These are phyloP conservation scores for Nixonia krombeini DNA, from an alignment of 1,140 invertebrate genomes.

Conservation along the genomic window DNA sequence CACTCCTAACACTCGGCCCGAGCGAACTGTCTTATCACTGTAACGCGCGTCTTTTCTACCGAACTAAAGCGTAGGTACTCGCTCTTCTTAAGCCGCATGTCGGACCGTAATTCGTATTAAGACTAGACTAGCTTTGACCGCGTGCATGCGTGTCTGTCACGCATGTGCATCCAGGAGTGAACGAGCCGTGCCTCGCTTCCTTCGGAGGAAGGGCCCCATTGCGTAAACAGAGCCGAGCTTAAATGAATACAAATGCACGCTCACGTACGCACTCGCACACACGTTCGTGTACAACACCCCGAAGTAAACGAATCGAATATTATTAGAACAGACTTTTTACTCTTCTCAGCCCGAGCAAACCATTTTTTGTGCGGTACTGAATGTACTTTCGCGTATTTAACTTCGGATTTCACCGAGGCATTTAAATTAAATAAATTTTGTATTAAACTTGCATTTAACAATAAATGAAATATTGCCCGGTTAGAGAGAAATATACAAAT, in stretches of 20 bases:
- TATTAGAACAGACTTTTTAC: not conserved
- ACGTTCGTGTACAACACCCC: not conserved
- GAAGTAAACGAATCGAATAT: not conserved
- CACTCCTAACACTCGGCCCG: too few relatives aligned
- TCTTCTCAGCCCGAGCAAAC: too few relatives aligned
- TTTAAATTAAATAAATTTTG: too few relatives aligned
- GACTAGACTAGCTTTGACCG: constrained; percentile 51
- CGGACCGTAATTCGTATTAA: constrained; percentile 46
- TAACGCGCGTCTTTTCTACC: constrained; percentile 20
- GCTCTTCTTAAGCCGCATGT: constrained; percentile 16
- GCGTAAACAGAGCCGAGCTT: constrained; percentile 6
- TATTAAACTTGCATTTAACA: too few relatives aligned
- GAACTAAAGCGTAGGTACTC: constrained; percentile 31
- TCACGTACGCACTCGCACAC: not conserved
- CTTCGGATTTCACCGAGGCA: too few relatives aligned
- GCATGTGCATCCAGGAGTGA: constrained; percentile 64
- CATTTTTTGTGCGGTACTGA: too few relatives aligned
- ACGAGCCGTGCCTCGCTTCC: constrained; percentile 50
- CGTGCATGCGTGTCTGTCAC: constrained; percentile 65
- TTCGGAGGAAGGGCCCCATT: constrained; percentile 22
- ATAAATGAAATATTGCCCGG: too few relatives aligned
- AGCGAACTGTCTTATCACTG: too few relatives aligned
- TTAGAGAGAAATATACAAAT: too few relatives aligned
- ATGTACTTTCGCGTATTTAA: too few relatives aligned
- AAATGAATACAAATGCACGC: not conserved